These are phyloP conservation scores for Bovichtus variegatus DNA, from an alignment of 2,797 vertebrate species.

Conservation along the genomic window DNA sequence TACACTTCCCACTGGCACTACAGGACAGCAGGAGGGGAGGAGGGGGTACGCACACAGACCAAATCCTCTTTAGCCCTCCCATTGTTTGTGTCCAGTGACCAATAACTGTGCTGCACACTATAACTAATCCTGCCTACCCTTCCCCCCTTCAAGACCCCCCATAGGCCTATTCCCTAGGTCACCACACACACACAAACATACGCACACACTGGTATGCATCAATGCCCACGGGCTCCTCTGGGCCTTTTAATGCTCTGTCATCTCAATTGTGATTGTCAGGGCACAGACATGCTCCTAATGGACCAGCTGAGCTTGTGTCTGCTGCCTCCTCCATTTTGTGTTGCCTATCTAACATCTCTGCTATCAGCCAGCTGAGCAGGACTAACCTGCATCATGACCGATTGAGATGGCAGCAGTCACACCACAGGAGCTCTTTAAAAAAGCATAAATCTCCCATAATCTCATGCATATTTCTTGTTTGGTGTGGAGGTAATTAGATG, in stretches of 20 bases:
- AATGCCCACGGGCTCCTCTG: slow-evolving; percentile 74
- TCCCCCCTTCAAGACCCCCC: slow-evolving; percentile 76
- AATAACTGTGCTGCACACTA: slow-evolving; percentile 83
- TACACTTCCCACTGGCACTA: slow-evolving; percentile 65
- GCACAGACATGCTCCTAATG: slow-evolving; percentile 82
- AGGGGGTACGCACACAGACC: slow-evolving; percentile 66
- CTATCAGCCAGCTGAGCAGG: slow-evolving; percentile 79
- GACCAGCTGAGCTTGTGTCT: slow-evolving; percentile 85
- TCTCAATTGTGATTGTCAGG: slow-evolving; percentile 83
- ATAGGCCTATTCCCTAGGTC: slow-evolving; percentile 77
- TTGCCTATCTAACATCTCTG: slow-evolving; percentile 76
- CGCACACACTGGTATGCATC: slow-evolving; percentile 71
- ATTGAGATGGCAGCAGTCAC: slow-evolving; percentile 27
- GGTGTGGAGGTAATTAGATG: slow-evolving; percentile 24
- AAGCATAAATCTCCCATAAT: slow-evolving; percentile 39
- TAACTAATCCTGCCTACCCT: slow-evolving; percentile 80
- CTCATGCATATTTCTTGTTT: slow-evolving; percentile 13
- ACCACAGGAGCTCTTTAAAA: background rate
- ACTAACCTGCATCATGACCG: slow-evolving; percentile 36
- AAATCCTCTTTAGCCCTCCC: slow-evolving; percentile 85
- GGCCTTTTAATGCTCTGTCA: slow-evolving; percentile 83
- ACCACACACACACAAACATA: slow-evolving; percentile 53
- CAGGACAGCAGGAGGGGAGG: slow-evolving; percentile 73
- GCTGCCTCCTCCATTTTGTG: slow-evolving; percentile 83
- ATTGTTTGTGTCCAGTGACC: slow-evolving; percentile 86